Evolutionary conservation across 30 jellyfish, hydroid and myxozoan genomes (phyloP).

Genomic region (Catostylus mosaicus): DNA sequence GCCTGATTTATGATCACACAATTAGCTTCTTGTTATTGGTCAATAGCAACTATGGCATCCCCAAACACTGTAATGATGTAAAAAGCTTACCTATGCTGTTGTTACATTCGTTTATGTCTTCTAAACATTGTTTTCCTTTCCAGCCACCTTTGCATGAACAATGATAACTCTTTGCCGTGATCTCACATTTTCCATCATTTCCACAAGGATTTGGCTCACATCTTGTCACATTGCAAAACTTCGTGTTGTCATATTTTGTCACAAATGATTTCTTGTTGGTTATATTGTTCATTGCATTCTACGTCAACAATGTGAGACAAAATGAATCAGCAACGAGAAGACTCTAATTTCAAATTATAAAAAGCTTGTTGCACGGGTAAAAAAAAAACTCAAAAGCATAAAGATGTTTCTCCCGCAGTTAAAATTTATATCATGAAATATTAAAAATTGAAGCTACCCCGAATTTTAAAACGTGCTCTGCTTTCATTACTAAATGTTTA

Average conservation of each 20-base stretch:
- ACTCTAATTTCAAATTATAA: too few species aligned
- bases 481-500: too few species aligned
- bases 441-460: too few species aligned
- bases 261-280: conserved; percentile 51
- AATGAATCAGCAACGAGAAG: background rate
- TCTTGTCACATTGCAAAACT: conserved; percentile 73
- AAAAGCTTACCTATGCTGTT: conserved; percentile 16
- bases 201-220: conserved; percentile 91
- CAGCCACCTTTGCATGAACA: conserved; percentile 85
- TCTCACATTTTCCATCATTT: conserved; percentile 80
- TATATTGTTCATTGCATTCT: conserved; percentile 20
- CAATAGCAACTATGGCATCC: too few species aligned
- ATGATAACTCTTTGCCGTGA: conserved; percentile 64
- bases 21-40: too few species aligned
- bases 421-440: too few species aligned
- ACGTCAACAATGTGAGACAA: background rate
- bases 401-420: background rate
- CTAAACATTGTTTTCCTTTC: conserved; percentile 80
- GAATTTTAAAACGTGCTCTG: too few species aligned
- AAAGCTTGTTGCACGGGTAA: too few species aligned
- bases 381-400: background rate
- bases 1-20: too few species aligned
- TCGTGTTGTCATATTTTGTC: conserved; percentile 33
- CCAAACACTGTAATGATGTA: too few species aligned
- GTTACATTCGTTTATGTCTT: conserved; percentile 75